These are phyloP conservation scores for Reinhardtius hippoglossoides DNA, from an alignment of 2,113 vertebrate genomes.

Conservation along the genomic window DNA sequence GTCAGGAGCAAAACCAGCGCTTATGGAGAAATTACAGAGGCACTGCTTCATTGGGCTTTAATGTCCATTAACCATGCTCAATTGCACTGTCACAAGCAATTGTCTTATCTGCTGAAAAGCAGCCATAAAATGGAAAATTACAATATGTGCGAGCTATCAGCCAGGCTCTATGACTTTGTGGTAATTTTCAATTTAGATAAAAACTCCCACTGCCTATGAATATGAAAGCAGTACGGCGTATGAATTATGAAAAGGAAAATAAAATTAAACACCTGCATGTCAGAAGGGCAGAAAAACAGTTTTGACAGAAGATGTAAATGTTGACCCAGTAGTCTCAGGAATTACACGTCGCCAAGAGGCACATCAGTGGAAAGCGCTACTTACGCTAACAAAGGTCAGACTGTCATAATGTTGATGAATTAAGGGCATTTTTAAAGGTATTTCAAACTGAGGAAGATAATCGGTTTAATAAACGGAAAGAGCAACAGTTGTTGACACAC, in stretches of 20 bases:
- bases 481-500: constrained; percentile 30
- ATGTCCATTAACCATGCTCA: constrained; percentile 81
- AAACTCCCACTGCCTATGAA: constrained; percentile 54
- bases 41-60: constrained; percentile 74
- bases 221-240: constrained; percentile 53
- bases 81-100: constrained; percentile 83
- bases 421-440: constrained; percentile 36
- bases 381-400: constrained; percentile 60
- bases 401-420: constrained; percentile 54
- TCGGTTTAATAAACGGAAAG: constrained; percentile 48
- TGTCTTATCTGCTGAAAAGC: constrained; percentile 82
- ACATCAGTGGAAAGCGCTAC: constrained; percentile 9
- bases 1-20: constrained; percentile 61
- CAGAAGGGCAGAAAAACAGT: constrained; percentile 52
- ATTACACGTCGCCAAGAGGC: constrained; percentile 44
- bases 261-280: constrained; percentile 61
- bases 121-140: constrained; percentile 78
- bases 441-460: constrained; percentile 49
- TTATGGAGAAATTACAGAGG: constrained; percentile 70
- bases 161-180: constrained; percentile 64
- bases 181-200: constrained; percentile 82
- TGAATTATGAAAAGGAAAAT: constrained; percentile 42
- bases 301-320: constrained; percentile 67
- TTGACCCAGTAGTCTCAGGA: constrained; percentile 48
- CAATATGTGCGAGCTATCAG: constrained; percentile 73